Percentiles rank a stretch among this genome's conserved stretches.
Conservation (phyloP, 2,113 vertebrate genomes). For the Poecile atricapillus region DNA sequence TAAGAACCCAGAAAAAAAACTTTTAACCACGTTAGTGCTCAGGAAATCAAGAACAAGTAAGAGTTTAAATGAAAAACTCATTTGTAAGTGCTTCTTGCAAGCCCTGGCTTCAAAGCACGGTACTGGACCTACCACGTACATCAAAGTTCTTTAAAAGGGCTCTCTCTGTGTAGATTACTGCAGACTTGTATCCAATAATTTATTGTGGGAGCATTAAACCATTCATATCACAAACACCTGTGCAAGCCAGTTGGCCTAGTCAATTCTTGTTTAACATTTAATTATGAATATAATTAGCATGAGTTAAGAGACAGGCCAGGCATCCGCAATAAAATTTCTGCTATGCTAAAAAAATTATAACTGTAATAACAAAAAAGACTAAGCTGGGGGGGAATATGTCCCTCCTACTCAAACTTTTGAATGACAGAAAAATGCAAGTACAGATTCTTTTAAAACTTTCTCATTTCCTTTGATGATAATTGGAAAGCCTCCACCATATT, state of each 20-base stretch:
- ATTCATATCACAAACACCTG: conserved; percentile 78
- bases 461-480: conserved; percentile 6
- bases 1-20: background rate
- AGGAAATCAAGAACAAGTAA: background rate
- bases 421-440: background rate
- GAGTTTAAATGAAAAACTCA: background rate
- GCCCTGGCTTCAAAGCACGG: background rate
- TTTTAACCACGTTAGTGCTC: background rate
- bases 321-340: conserved; percentile 74
- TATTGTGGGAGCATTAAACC: conserved; percentile 72
- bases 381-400: background rate
- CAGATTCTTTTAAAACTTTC: conserved; percentile 24
- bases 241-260: conserved; percentile 80
- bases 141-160: conserved; percentile 55
- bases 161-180: conserved; percentile 48
- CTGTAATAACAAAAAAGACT: background rate
- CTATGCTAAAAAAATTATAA: conserved; percentile 52
- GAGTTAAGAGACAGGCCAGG: conserved; percentile 79
- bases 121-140: background rate
- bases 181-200: conserved; percentile 71
- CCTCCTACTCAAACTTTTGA: conserved; percentile 5
- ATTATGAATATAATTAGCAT: conserved; percentile 82
- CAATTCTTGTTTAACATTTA: conserved; percentile 75
- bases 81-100: background rate
- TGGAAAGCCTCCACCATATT: background rate